Conservation (phyloP, 2,113 vertebrate genomes). For the Amphiprion ocellaris region DNA sequence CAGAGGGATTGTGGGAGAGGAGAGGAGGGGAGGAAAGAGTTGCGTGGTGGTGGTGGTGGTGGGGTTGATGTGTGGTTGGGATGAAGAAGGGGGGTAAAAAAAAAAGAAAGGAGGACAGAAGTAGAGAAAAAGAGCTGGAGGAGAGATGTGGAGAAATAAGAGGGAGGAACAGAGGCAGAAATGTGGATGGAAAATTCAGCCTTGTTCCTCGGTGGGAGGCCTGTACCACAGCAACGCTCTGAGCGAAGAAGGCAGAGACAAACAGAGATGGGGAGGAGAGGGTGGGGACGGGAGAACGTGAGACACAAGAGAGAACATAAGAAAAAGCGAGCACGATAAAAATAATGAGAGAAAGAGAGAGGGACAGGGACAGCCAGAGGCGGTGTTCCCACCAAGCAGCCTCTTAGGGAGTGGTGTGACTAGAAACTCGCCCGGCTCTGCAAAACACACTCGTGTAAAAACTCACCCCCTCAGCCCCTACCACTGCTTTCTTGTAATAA, state of each 20-base stretch:
- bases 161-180: slow-evolving; percentile 63
- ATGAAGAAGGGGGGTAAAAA: slow-evolving; percentile 3
- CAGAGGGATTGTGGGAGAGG: slow-evolving; percentile 35
- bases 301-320: slow-evolving; percentile 71
- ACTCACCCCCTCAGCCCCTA: slow-evolving; percentile 19
- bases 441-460: slow-evolving; percentile 58
- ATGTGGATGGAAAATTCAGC: slow-evolving; percentile 70
- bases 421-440: slow-evolving; percentile 60
- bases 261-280: slow-evolving; percentile 65
- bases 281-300: slow-evolving; percentile 63
- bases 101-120: slow-evolving; percentile 50
- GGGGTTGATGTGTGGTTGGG: slow-evolving; percentile 38
- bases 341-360: slow-evolving; percentile 75
- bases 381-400: slow-evolving; percentile 75
- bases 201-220: slow-evolving; percentile 77
- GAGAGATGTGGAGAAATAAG: slow-evolving; percentile 65
- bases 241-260: slow-evolving; percentile 71
- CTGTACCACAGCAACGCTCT: slow-evolving; percentile 68
- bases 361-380: slow-evolving; percentile 78
- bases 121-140: slow-evolving; percentile 68
- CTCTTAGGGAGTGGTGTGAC: slow-evolving; percentile 78
- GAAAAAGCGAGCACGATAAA: slow-evolving; percentile 68
- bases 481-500: slow-evolving; percentile 45
- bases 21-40: slow-evolving; percentile 6
- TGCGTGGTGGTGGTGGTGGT: not conserved